Base-by-base conservation (phyloP, 2,113 vertebrate genomes). In the Gavialis gangeticus region DNA sequence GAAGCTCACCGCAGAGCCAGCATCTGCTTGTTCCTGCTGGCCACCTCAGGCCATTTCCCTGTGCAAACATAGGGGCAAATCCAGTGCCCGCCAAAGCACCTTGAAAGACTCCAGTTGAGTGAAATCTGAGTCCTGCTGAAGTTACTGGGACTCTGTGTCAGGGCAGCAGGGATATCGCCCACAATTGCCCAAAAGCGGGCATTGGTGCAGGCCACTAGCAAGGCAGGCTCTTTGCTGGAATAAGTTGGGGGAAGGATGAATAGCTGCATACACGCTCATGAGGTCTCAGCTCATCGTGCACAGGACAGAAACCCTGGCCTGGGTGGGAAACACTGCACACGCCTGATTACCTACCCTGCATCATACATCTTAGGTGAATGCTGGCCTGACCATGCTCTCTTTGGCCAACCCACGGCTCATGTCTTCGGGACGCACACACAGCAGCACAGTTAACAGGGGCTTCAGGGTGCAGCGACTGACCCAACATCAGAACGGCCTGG, bases 51-150 rank as follows among this genome's bases (percentile, higher is more conserved):
- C 79, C 89, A 89, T 46, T 69, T 57, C 69, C 80, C 89, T 93
- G 91, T 37, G 37, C 89, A 95, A 95, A 93, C 87, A 92, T 37
- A 24, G 93, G 69, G 75, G 82, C 73, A 79, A 92, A 58, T 92
- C 78, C 46, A 4, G 78, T 87, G 91, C 85, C 19, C 91, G 64
- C 77, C 94, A 93, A 95, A 88, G 95, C 82, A 92, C 91, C 82
- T 75, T 2, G 77, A 55, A 8, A 56, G 67, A 13, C 15, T 17
- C 28, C 15, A 12, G 34, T 71, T 87, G 82, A 59, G 83, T 63
- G 82, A 80, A 75, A 25, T 16, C 55, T 86, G 78, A 89, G 84
- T 46, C 73, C 84, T 11, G 0, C 59, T 22, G 63, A 79, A 81
- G 15, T 71, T 69, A 34, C n/a, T 28, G 79, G 84, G 85, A 89